Base-by-base conservation (phyloP, 1,140 invertebrate genomes). In the Drosophila parabipectinata region DNA sequence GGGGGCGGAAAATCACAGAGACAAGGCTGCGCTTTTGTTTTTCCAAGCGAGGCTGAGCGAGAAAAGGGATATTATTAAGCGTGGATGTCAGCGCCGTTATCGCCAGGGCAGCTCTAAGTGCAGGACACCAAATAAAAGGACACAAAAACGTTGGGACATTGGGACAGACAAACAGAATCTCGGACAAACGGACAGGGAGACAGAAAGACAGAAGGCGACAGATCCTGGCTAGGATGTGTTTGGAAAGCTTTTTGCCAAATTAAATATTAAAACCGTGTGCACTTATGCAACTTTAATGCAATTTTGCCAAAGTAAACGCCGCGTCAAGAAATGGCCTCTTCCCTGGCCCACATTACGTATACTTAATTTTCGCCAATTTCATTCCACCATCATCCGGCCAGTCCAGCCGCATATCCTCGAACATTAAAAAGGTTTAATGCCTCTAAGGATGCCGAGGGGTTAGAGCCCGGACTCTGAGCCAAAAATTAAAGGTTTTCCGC, bases 231-330 rank as follows among this genome's bases (percentile, higher is more conserved):
- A 56, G 45, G 4, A 50, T 59, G 64, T 72, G 75, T 88, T 87
- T 66, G 78, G 55, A 90, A 90, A 90, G 87, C 85, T 85, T 77
- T 88, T 90, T 90, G 73, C 75, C 76, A 90, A 90, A 90, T 90
- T 90, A 90, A 90, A 90, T 90, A 90, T 90, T 90, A 90, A 90
- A 82, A 79, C 75, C 76, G 80, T 90, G 76, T 90, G 87, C 87
- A 90, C 78, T 85, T 90, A 90, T 90, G 79, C 87, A 90, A 90
- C 82, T 90, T 90, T 90, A 90, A 90, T 90, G 87, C 87, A 90
- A 90, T 90, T 88, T 88, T 79, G 61, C 75, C 61, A 74, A 90
- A 85, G 75, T 72, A 90, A 88, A 83, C 73, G 83, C 54, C 68
- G 75, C 57, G 53, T 14, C 71, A 64, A 74, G 71, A 54, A 74